Evolutionary conservation across 2,113 vertebrate genomes (phyloP).

Genomic region (Diadophis punctatus): DNA sequence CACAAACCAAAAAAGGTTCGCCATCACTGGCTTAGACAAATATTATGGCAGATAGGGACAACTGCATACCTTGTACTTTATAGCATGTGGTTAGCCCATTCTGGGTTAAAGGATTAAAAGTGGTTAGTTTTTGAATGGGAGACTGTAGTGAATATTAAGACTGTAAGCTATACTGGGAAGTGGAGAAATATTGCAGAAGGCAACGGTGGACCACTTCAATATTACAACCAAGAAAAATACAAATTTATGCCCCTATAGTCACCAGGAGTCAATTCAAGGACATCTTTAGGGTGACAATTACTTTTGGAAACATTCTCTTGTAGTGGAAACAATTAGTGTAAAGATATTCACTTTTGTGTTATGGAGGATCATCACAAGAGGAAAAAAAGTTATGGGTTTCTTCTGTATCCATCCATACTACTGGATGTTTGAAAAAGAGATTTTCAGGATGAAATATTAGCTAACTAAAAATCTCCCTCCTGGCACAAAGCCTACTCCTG

Average conservation of each 20-base stretch:
- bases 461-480: neutral
- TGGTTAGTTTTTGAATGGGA: neutral
- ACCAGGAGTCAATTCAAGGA: neutral
- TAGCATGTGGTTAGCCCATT: neutral
- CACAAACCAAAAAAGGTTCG: no score
- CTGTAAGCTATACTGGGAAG: neutral
- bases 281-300: neutral
- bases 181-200: neutral
- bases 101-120: neutral
- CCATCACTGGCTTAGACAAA: no score
- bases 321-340: neutral
- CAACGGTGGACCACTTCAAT: neutral
- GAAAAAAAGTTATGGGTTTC: neutral
- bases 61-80: neutral
- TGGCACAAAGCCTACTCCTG: neutral
- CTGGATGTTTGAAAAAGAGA: neutral
- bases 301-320: neutral
- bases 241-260: neutral
- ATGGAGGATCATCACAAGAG: neutral
- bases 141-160: neutral
- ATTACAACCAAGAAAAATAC: neutral
- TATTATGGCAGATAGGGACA: neutral
- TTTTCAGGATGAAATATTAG: neutral
- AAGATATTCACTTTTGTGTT: neutral
- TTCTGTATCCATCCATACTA: neutral